A percentile compares a stretch with the other conserved stretches of the same genome.
phyloP scores from a whole-genome alignment of 2,113 vertebrate genomes.

The Scortum barcoo region DNA sequence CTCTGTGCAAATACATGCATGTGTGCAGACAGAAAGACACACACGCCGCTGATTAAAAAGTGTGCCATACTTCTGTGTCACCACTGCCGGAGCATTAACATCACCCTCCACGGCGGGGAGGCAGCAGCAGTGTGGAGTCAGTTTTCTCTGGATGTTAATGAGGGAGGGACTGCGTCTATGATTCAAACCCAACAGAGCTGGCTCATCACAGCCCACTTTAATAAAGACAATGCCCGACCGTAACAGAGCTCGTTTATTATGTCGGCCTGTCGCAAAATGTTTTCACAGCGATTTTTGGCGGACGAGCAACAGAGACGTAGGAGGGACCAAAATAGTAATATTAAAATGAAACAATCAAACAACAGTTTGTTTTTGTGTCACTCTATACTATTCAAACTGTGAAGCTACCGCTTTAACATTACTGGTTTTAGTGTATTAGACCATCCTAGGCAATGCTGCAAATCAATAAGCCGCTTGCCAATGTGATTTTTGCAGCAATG shows the following conservation, averaged over 20 bases:
- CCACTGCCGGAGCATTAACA: background rate
- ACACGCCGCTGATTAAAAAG: constrained; percentile 3
- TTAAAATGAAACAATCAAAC: no score
- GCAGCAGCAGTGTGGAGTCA: constrained; percentile 33
- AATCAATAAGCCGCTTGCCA: background rate
- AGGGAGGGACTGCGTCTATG: constrained; percentile 33
- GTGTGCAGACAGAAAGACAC: background rate
- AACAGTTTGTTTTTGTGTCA: background rate
- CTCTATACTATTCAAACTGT: background rate
- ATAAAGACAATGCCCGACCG: constrained; percentile 21
- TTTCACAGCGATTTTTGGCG: background rate
- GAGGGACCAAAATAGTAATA: background rate
- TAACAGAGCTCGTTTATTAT: constrained; percentile 46
- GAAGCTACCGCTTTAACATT: background rate
- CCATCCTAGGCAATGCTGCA: background rate
- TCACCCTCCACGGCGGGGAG: background rate
- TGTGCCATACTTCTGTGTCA: constrained; percentile 6
- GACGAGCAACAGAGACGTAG: background rate
- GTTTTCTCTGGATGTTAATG: constrained; percentile 43
- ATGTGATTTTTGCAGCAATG: background rate
- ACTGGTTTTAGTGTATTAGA: background rate
- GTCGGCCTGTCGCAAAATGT: constrained; percentile 1
- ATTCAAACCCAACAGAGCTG: constrained; percentile 43
- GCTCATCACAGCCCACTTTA: constrained; percentile 40
- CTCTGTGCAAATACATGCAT: background rate